Conservation (phyloP, 1,140 invertebrate genomes). For the Lineus longissimus region DNA sequence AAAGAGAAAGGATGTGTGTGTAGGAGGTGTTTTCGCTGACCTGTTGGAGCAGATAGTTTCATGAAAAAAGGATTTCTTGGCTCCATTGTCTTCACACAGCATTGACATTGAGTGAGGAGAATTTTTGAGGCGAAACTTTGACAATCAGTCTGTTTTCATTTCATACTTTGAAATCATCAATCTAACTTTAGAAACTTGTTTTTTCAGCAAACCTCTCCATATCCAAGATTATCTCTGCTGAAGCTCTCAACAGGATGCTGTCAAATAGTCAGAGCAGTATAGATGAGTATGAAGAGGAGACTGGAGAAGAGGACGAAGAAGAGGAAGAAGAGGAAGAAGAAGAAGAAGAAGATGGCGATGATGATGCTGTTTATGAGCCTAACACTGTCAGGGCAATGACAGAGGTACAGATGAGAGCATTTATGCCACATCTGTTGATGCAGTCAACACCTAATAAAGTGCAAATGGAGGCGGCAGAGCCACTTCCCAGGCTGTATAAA, state of each 20-base stretch:
- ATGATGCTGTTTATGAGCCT: slow-evolving; percentile 11
- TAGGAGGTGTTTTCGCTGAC: no score
- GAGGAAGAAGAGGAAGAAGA: slow-evolving; percentile 20
- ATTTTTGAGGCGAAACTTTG: not conserved
- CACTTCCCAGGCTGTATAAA: no score
- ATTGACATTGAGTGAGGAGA: not conserved
- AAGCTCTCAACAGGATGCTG: not conserved
- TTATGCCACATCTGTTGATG: not conserved
- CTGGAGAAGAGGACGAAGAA: not conserved
- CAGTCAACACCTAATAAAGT: not conserved
- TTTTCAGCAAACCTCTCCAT: slow-evolving; percentile 8
- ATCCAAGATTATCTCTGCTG: not conserved
- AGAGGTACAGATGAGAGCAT: not conserved
- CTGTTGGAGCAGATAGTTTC: not conserved
- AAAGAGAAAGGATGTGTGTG: not conserved
- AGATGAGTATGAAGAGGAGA: not conserved
- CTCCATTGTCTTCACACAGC: no score
- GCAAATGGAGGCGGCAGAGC: no score
- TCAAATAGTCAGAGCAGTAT: not conserved
- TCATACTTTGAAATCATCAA: no score
- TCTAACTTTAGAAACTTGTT: no score
- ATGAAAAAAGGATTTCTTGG: no score
- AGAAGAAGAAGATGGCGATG: not conserved
- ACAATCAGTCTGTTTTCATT: no score
- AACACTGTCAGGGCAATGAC: not conserved